Conservation (phyloP, 2,888 invertebrate species). For the Drosophila niveifrons region DNA sequence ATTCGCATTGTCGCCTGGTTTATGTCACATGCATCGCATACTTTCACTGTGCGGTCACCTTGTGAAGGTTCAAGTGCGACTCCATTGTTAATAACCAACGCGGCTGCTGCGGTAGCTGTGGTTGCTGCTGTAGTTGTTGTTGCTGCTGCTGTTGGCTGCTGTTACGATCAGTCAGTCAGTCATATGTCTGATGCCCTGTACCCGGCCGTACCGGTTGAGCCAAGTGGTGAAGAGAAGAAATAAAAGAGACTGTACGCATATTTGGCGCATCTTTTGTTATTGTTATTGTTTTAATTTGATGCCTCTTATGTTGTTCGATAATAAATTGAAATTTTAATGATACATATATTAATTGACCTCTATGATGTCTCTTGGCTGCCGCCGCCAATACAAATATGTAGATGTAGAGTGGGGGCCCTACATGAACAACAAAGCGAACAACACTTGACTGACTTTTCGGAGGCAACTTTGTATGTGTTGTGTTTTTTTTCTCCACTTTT, state of each 20-base stretch:
- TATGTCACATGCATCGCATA: conserved; percentile 62
- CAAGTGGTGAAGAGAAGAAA: conserved; percentile 19
- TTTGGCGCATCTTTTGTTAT: conserved; percentile 44
- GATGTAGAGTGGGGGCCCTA: conserved; percentile 2
- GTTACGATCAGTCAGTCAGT: conserved; percentile 7
- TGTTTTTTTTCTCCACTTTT: conserved; percentile 18
- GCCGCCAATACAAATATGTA: conserved; percentile 29
- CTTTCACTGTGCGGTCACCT: conserved; percentile 76
- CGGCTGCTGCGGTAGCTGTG: background rate
- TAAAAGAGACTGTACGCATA: conserved; percentile 46
- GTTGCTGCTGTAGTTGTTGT: background rate
- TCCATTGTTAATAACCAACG: conserved; percentile 35
- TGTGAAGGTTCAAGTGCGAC: conserved; percentile 74
- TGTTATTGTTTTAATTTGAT: conserved; percentile 29
- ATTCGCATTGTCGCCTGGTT: conserved; percentile 36
- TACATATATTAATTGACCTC: conserved; percentile 33
- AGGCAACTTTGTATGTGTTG: conserved; percentile 32
- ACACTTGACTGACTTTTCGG: conserved; percentile 62
- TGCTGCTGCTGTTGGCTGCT: background rate
- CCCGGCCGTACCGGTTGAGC: conserved; percentile 54
- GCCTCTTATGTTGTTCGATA: conserved; percentile 51
- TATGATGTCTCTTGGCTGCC: conserved; percentile 1
- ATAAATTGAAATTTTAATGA: conserved; percentile 44
- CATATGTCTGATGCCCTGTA: conserved; percentile 39
- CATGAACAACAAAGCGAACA: conserved; percentile 19